phyloP scores from a whole-genome alignment of 2,888 invertebrate species.

The Lutraria lutraria region DNA sequence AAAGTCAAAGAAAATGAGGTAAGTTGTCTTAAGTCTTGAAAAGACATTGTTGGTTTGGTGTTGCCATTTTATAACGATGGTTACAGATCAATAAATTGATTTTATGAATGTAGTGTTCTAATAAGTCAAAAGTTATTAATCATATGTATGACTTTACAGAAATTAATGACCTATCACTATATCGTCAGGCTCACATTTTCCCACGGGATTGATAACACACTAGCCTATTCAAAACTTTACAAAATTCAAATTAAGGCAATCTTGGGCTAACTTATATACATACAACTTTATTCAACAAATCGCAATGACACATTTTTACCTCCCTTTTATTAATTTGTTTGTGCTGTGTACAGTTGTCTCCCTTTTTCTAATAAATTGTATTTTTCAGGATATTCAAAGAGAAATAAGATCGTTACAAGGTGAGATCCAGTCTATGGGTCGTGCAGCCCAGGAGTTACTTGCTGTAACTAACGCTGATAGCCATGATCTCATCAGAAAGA shows the following conservation, averaged over 20 bases:
- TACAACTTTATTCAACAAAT: neutral
- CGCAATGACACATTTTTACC: neutral
- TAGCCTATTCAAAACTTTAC: too few relatives aligned
- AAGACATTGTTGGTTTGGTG: too few relatives aligned
- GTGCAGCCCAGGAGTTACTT: constrained; percentile 77
- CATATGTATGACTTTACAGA: too few relatives aligned
- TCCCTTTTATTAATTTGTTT: neutral
- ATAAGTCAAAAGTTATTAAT: too few relatives aligned
- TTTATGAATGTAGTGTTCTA: too few relatives aligned
- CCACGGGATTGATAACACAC: too few relatives aligned
- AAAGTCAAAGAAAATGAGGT: constrained; percentile 84
- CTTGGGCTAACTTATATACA: too few relatives aligned
- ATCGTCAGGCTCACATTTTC: too few relatives aligned
- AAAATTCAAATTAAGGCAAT: too few relatives aligned
- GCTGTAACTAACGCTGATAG: constrained; percentile 75
- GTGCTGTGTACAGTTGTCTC: neutral
- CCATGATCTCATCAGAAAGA: constrained; percentile 77
- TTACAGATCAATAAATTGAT: too few relatives aligned
- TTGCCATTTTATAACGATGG: too few relatives aligned
- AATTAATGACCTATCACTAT: too few relatives aligned
- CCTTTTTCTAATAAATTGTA: neutral
- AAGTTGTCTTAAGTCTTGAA: constrained; percentile 39
- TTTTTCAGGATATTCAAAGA: constrained; percentile 77
- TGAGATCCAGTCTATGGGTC: constrained; percentile 79
- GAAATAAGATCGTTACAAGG: constrained; percentile 87